Percentiles rank a stretch among this genome's conserved stretches.
phyloP scores from a whole-genome alignment of 2,113 vertebrate genomes.

The Regulus satrapa region DNA sequence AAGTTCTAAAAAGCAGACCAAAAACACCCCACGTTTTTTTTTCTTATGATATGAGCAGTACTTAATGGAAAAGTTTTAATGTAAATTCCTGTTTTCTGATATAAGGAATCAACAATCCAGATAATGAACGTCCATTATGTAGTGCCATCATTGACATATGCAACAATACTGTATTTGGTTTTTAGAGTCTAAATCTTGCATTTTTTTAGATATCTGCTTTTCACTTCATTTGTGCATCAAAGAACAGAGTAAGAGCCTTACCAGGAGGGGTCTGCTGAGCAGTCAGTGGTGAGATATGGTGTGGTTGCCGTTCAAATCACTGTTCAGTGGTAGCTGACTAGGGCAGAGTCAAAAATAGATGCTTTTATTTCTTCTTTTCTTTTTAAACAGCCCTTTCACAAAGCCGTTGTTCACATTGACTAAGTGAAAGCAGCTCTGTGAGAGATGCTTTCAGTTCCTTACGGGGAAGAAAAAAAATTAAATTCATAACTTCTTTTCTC shows the following conservation, averaged over 20 bases:
- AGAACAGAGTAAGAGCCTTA: not conserved
- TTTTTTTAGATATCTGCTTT: not conserved
- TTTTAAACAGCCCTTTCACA: not conserved
- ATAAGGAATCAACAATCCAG: not conserved
- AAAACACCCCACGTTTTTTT: fast-evolving
- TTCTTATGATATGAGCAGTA: not conserved
- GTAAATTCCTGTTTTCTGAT: not conserved
- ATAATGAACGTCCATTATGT: not conserved
- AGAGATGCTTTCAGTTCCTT: not conserved
- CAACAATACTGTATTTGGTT: not conserved
- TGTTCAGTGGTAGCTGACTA: not conserved
- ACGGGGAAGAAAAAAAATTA: not conserved
- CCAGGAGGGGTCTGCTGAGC: not conserved
- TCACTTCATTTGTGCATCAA: not conserved
- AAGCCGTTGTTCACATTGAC: not conserved
- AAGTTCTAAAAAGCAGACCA: not conserved
- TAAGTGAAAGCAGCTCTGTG: not conserved
- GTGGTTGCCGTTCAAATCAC: not conserved
- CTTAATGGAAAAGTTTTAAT: not conserved
- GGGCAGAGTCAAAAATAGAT: not conserved
- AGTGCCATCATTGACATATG: not conserved
- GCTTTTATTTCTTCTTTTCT: not conserved
- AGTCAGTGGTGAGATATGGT: not conserved
- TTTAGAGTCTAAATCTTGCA: not conserved
- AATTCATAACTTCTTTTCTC: not conserved